Conservation (phyloP, 2,113 vertebrate genomes). For the Archilochus colubris region DNA sequence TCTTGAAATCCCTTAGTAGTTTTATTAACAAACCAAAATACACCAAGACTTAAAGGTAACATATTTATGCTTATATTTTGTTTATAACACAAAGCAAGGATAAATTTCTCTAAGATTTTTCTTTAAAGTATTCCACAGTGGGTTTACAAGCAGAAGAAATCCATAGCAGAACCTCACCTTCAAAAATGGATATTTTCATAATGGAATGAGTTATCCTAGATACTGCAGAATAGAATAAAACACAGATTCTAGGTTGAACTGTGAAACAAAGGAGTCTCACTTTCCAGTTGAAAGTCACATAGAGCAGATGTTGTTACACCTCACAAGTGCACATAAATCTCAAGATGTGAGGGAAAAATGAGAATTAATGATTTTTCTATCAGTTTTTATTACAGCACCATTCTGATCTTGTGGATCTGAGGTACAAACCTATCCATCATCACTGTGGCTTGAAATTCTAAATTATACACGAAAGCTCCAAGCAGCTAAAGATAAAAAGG, state of each 20-base stretch:
- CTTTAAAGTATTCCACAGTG: not conserved
- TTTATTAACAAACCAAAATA: not conserved
- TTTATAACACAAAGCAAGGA: not conserved
- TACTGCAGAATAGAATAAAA: not conserved
- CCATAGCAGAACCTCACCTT: not conserved
- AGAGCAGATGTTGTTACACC: not conserved
- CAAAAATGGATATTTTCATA: not conserved
- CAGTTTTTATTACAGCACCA: constrained; percentile 1
- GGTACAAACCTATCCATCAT: constrained; percentile 21
- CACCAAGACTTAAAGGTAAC: not conserved
- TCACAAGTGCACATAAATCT: constrained; percentile 34
- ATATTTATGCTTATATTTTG: not conserved
- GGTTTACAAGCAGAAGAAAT: not conserved
- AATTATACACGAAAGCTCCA: not conserved
- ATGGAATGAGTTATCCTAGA: not conserved
- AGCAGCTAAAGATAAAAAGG: not conserved
- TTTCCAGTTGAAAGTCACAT: not conserved
- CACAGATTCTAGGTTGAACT: not conserved
- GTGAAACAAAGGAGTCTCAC: not conserved
- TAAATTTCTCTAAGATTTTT: not conserved
- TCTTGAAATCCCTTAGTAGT: not conserved
- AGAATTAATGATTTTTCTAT: constrained; percentile 22
- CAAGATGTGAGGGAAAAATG: not conserved
- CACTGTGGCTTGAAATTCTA: not conserved
- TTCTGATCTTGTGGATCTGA: constrained; percentile 12